phyloP scores from a whole-genome alignment of 2,888 invertebrate species.

The Hydraecia micacea region DNA sequence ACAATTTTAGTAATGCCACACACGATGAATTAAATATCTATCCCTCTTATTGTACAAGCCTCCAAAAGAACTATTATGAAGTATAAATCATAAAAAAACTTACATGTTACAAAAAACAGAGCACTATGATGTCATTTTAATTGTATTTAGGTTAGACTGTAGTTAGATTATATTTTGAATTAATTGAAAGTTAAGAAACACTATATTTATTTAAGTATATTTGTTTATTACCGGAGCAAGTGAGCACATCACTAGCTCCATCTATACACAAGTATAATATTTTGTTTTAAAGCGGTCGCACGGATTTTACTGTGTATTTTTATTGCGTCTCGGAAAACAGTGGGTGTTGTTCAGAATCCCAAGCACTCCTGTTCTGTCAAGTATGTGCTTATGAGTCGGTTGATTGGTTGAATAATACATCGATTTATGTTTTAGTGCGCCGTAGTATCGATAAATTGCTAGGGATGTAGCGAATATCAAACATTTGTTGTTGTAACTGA shows the following conservation, averaged over 20 bases:
- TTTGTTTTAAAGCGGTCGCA: constrained; percentile 43
- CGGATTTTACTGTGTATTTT: constrained; percentile 72
- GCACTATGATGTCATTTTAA: neutral
- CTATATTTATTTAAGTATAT: neutral
- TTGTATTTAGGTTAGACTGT: neutral
- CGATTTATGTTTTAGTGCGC: constrained; percentile 61
- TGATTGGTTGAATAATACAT: constrained; percentile 65
- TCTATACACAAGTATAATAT: constrained; percentile 44
- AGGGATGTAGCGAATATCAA: constrained; percentile 54
- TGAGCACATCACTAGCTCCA: constrained; percentile 51
- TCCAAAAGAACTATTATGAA: neutral
- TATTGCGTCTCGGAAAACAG: constrained; percentile 65
- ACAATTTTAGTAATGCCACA: neutral
- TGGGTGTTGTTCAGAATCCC: constrained; percentile 56
- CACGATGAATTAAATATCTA: neutral
- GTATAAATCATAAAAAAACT: neutral
- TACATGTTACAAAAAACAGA: neutral
- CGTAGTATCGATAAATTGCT: constrained; percentile 21
- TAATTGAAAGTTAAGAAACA: neutral
- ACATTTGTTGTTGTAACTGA: constrained; percentile 48
- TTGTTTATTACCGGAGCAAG: neutral
- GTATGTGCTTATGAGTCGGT: constrained; percentile 59
- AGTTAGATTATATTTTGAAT: neutral
- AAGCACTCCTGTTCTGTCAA: constrained; percentile 52
- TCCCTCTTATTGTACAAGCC: neutral